These are phyloP conservation scores for Diplosoma virens DNA, from an alignment of 23 tunicate genomes.

Conservation along the genomic window DNA sequence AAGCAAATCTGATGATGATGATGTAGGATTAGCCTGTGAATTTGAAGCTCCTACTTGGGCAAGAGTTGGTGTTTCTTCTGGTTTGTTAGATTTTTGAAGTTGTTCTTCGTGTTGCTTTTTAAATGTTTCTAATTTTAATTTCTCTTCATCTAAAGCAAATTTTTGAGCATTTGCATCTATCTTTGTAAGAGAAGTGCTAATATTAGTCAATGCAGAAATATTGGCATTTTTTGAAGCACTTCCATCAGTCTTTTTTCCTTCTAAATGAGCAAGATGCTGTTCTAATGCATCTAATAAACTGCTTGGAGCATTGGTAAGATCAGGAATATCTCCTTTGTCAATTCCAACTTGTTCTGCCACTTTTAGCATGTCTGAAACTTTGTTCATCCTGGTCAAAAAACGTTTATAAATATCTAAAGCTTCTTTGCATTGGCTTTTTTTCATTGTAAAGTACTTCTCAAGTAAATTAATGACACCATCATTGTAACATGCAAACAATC, in stretches of 20 bases:
- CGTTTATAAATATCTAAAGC: slow-evolving; percentile 91
- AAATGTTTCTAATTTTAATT: slow-evolving; percentile 46
- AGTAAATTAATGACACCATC: slow-evolving; percentile 90
- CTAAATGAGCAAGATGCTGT: slow-evolving; percentile 81
- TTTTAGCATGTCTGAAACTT: slow-evolving; percentile 87
- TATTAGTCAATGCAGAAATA: slow-evolving; percentile 35
- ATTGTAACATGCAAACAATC: slow-evolving; percentile 98
- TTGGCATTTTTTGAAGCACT: slow-evolving; percentile 50
- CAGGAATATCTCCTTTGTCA: slow-evolving; percentile 99
- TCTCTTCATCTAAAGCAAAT: slow-evolving; percentile 57
- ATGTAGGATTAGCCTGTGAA: neutral
- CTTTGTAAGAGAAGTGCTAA: slow-evolving; percentile 40
- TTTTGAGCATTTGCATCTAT: slow-evolving; percentile 44
- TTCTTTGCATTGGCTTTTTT: slow-evolving; percentile 90
- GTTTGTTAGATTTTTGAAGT: neutral
- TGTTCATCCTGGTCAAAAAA: slow-evolving; percentile 86
- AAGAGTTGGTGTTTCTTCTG: neutral
- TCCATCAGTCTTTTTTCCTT: slow-evolving; percentile 60
- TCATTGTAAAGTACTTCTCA: slow-evolving; percentile 98
- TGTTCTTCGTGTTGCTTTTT: slow-evolving; percentile 44
- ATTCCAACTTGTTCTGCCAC: slow-evolving; percentile 99
- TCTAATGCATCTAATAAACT: slow-evolving; percentile 94
- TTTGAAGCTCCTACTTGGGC: neutral
- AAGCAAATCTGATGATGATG: slow-evolving; percentile 18
- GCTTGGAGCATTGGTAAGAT: slow-evolving; percentile 94